Percentiles rank a stretch among this genome's conserved stretches.
Evolutionary conservation across 2,797 vertebrate genomes (phyloP).

Genomic region (Notoglanidium macrostoma): DNA sequence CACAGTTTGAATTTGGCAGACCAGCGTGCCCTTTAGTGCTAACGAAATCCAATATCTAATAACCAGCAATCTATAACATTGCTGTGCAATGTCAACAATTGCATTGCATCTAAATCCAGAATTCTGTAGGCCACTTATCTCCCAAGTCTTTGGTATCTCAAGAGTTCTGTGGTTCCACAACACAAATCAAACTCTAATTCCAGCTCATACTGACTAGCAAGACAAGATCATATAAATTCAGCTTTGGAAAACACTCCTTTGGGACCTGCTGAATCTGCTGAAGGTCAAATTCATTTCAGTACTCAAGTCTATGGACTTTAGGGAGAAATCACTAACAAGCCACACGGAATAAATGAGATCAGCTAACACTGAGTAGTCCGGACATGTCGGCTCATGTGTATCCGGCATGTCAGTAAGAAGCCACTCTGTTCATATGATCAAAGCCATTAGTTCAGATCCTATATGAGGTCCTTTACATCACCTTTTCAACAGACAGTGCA

Average conservation of each 20-base stretch:
- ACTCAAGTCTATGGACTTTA: conserved; percentile 18
- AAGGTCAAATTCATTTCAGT: conserved; percentile 36
- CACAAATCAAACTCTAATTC: not conserved
- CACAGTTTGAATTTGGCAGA: conserved; percentile 32
- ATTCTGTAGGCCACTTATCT: not conserved
- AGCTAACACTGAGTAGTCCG: not conserved
- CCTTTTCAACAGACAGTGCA: not conserved
- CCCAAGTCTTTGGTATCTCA: not conserved
- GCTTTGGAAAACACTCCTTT: conserved; percentile 17
- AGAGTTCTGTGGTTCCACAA: not conserved
- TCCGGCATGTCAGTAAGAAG: conserved; percentile 12
- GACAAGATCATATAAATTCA: conserved; percentile 3
- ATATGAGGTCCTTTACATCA: not conserved
- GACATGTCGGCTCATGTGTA: conserved; percentile 19
- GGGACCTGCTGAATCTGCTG: conserved; percentile 17
- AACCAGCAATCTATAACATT: conserved; percentile 37
- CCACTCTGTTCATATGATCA: conserved; percentile 1
- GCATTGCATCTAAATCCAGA: conserved; percentile 27
- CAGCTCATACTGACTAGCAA: not conserved
- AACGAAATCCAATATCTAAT: conserved; percentile 32
- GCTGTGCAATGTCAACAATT: no score
- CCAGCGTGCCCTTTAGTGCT: conserved; percentile 25
- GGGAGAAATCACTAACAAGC: conserved; percentile 16
- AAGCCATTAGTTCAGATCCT: conserved; percentile 5
- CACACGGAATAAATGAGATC: conserved; percentile 22